Evolutionary conservation across 2,888 invertebrate genomes (phyloP), one percentile per base, ranked within the genome.

Genomic region (Panorpa germanica): DNA sequence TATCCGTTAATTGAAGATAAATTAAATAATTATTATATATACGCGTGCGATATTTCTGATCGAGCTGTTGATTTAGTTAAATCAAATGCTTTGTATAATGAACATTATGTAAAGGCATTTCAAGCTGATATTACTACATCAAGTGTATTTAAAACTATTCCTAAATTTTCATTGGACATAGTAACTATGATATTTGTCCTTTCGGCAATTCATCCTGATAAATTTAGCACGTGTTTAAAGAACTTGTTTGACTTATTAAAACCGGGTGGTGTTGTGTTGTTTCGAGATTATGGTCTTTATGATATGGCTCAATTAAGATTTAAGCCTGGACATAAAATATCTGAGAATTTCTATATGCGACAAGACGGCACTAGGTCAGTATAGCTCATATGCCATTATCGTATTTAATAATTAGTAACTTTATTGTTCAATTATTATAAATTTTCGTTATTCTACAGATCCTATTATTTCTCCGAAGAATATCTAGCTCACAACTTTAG

Each of bases 261-360:
- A 22, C 69, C 75, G 0, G 85, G 80, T 3, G 95, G 93, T 1
- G 48, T 78, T 19, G 48, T 96, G 3, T 52, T 96, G 11, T 77
- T 96, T 40, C 58, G 96, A 36, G 96, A 96, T 53, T 98, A 96
- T 52, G 96, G 90, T 0, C 57, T 86, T 1, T 80, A 90, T 45
- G 96, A 96, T 50, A 86, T 95, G 78, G 86, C 96, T 0, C 93
- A 95, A 59, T 47, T 96, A 28, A 62, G 96, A 19, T 98, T 98
- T 49, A 80, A 83, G 37, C 70, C 86, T 0, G 93, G 91, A 0
- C 76, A 85, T 46, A 93, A 95, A 52, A 80, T 96, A 28, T 54
- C 70, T 0, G 90, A 95, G 3, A 83, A 90, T 48, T 81, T 91
- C 42, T 98, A 96, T 48, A 81, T 88, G 64, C 59, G 96, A 11